Evolutionary conservation across 2,888 invertebrate species (phyloP).

Genomic region (Rhagophthalmus giganteus): DNA sequence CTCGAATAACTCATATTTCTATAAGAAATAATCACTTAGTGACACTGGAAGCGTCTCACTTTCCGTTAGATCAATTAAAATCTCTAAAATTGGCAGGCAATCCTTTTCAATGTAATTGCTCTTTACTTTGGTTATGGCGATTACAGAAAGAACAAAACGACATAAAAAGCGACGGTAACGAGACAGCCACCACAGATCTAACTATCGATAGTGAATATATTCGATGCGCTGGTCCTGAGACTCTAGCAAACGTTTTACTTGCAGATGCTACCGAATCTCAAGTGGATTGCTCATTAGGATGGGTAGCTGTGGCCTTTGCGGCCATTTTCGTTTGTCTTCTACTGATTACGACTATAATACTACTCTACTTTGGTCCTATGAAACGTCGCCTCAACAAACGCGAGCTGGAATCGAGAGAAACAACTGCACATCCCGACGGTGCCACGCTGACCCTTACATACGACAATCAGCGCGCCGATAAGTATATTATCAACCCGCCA

Average conservation of each 20-base stretch:
- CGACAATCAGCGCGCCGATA: conserved; percentile 45
- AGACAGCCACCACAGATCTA: conserved; percentile 49
- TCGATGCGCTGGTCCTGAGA: conserved; percentile 63
- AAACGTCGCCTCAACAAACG: conserved; percentile 41
- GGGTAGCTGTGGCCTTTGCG: conserved; percentile 62
- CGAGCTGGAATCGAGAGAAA: conserved; percentile 36
- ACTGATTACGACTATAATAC: conserved; percentile 43
- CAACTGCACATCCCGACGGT: conserved; percentile 38
- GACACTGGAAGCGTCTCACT: conserved; percentile 77
- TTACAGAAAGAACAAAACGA: conserved; percentile 56
- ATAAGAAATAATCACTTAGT: conserved; percentile 75
- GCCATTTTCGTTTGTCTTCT: conserved; percentile 39
- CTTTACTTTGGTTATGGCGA: conserved; percentile 84
- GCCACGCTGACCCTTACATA: conserved; percentile 53
- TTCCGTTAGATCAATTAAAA: conserved; percentile 78
- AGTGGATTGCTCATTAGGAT: conserved; percentile 65
- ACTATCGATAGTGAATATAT: conserved; percentile 63
- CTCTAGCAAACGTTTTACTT: conserved; percentile 59
- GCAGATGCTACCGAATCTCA: conserved; percentile 65
- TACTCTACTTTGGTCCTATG: conserved; percentile 49
- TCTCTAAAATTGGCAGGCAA: conserved; percentile 78
- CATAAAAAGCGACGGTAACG: conserved; percentile 35
- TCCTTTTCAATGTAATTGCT: conserved; percentile 85
- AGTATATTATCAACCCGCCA: conserved; percentile 47
- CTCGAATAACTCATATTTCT: conserved; percentile 74